Conservation (phyloP, 92 coral and sea anemone genomes). For the Epizoanthus illoricatus region DNA sequence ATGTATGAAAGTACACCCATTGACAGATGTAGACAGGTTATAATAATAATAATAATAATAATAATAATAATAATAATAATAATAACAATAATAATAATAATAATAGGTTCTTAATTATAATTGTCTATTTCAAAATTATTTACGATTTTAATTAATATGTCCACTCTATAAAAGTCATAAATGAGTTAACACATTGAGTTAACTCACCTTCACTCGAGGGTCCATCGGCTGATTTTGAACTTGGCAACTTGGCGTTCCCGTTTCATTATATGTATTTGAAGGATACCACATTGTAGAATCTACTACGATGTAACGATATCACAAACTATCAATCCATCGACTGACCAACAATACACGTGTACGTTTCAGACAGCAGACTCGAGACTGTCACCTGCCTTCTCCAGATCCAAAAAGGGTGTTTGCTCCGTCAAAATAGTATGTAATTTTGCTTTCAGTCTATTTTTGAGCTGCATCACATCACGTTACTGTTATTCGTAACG, state of each 20-base stretch:
- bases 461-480: neutral
- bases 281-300: conserved; percentile 2
- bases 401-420: too few species aligned
- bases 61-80: too few species aligned
- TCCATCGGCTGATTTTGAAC: neutral
- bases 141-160: neutral
- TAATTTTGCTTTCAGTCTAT: neutral
- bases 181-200: neutral
- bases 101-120: too few species aligned
- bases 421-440: neutral
- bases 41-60: too few species aligned
- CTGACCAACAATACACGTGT: neutral
- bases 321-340: neutral
- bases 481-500: neutral
- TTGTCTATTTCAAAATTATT: too few species aligned
- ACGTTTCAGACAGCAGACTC: neutral
- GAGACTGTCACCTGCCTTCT: neutral
- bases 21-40: too few species aligned
- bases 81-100: too few species aligned
- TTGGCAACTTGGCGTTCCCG: neutral
- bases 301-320: too few species aligned
- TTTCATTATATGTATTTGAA: neutral
- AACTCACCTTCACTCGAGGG: neutral
- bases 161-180: neutral
- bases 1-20: too few species aligned